Base-by-base conservation (phyloP, 1,140 invertebrate genomes). In the Physella acuta region DNA sequence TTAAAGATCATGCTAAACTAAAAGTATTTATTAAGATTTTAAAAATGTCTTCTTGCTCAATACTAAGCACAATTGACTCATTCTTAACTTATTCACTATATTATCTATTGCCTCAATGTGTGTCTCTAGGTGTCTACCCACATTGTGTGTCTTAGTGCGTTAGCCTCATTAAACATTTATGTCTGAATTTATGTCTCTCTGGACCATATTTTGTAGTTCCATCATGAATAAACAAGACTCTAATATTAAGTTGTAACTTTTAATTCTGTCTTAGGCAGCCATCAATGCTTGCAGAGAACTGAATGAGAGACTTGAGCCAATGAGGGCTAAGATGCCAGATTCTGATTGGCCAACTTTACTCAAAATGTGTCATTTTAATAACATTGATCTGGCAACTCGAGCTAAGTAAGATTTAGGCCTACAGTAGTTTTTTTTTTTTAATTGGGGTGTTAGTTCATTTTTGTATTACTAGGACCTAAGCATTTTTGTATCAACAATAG, bases 251-350 rank as follows among this genome's bases (percentile, higher is more conserved):
- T 49, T 8, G 20, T 8, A 49, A 49, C 8, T 20, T 11, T 49
- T 49, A 11, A 26, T 8, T 24, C 11, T 34, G 36, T 44, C 53
- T 53, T 31, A 65, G 62, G 39, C 39, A 52, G 62, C 62, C n/a
- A 37, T 65, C 11, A 51, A 52, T 65, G 62, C 62, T 26, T 51
- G 28, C 31, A 51, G 44, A 16, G 34, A 65, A 53, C 31, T 53
- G 16, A 49, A 49, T 62, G 26, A 26, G 28, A 26, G 39, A 26
- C 37, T 62, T 16, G 34, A 24, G 56, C 56, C 56, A 58, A 24
- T 58, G 1, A 30, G 56, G 33, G 56, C 33, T 8, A 58, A 58
- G 56, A 58, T 58, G 56, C 56, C 56, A 34, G 56, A 58, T 58
- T 30, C 56, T 58, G 30, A 30, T 58, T 58, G 56, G 56, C 56